Evolutionary conservation across 2,113 vertebrate species (phyloP).

Genomic region (Elgaria multicarinata): DNA sequence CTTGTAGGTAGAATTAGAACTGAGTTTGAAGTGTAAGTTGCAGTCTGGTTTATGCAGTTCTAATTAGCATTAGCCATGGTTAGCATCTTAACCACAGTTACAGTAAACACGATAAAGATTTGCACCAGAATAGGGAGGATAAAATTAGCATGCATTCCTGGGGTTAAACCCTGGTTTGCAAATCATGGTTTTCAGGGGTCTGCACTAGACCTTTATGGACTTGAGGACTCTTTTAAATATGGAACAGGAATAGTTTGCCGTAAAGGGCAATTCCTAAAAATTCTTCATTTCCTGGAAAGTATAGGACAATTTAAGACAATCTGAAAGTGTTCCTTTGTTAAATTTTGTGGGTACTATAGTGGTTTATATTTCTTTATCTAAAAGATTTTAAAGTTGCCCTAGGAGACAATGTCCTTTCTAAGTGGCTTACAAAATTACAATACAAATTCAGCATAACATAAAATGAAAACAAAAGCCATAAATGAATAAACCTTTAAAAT

Average conservation of each 20-base stretch:
- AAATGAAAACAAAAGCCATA: not conserved
- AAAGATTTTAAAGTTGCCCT: not conserved
- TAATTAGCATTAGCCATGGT: not conserved
- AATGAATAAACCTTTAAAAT: no score
- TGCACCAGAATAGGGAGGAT: not conserved
- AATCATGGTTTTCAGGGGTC: not conserved
- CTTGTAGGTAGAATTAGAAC: not conserved
- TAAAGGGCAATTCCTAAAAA: not conserved
- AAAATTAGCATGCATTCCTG: not conserved
- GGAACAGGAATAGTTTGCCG: not conserved
- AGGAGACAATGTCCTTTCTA: not conserved
- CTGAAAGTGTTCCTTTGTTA: not conserved
- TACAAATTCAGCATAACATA: not conserved
- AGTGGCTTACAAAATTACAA: not conserved
- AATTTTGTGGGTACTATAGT: not conserved
- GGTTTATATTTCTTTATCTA: not conserved
- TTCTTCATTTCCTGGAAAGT: not conserved
- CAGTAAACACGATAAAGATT: not conserved
- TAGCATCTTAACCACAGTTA: not conserved
- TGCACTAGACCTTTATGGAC: not conserved
- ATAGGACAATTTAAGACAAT: not conserved
- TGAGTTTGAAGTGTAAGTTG: not conserved
- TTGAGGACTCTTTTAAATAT: not conserved
- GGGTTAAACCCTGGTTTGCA: not conserved
- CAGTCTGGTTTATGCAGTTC: not conserved